phyloP scores from a whole-genome alignment of 2,113 vertebrate species.

The Catharus minimus region DNA sequence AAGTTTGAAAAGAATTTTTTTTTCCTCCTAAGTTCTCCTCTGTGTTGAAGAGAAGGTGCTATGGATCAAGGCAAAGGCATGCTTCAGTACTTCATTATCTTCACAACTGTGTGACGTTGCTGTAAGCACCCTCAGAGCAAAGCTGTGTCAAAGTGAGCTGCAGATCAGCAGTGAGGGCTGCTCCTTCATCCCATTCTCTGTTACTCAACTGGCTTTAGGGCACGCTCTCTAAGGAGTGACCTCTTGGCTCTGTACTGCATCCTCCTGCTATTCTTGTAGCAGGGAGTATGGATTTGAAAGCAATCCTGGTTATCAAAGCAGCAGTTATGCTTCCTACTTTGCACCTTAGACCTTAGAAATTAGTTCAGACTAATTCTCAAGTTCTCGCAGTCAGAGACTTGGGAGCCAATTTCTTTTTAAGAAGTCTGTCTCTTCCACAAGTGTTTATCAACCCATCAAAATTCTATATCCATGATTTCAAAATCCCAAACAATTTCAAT shows the following conservation, averaged over 20 bases:
- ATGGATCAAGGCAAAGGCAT: neutral
- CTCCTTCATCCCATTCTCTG: neutral
- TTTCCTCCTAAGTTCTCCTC: neutral
- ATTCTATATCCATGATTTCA: neutral
- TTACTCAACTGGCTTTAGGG: neutral
- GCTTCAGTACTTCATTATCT: neutral
- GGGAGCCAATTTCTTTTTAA: neutral
- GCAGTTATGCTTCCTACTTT: neutral
- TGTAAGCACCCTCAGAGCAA: neutral
- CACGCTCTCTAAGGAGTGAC: neutral
- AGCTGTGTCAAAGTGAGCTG: neutral
- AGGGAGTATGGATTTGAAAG: neutral
- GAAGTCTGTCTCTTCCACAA: neutral
- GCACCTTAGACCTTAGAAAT: neutral
- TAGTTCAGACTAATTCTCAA: neutral
- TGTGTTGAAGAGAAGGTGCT: neutral
- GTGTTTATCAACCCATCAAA: neutral
- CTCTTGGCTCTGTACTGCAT: neutral
- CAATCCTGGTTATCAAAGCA: neutral
- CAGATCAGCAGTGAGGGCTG: neutral
- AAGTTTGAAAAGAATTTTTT: neutral
- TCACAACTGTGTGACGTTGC: neutral
- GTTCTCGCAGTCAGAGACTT: neutral
- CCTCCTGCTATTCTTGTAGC: neutral
- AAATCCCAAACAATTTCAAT: neutral